phyloP scores from a whole-genome alignment of 1,140 invertebrate species.

The Lethrus apterus region DNA sequence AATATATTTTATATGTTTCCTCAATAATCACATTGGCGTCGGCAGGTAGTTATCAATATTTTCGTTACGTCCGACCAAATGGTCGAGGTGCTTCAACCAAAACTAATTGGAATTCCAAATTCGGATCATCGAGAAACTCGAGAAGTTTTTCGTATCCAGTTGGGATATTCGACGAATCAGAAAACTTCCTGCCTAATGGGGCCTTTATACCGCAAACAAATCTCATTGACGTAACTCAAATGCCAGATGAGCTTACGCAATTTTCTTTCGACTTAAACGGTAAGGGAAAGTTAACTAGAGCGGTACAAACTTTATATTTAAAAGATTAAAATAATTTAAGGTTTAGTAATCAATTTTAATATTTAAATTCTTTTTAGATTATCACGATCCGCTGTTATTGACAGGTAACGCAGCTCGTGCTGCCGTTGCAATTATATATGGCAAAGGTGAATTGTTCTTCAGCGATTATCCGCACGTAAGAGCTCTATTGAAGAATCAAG shows the following conservation, averaged over 20 bases:
- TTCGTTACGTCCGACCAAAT: background rate
- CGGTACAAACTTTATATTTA: too few relatives aligned
- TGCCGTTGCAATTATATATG: conserved; percentile 30
- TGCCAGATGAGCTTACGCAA: background rate
- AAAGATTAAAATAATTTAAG: background rate
- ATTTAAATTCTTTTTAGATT: conserved; percentile 26
- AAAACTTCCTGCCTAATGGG: conserved; percentile 2
- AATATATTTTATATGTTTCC: background rate
- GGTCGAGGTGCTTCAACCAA: background rate
- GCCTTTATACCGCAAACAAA: background rate
- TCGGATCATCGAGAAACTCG: background rate
- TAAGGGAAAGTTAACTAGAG: background rate
- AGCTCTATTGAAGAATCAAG: conserved; percentile 51
- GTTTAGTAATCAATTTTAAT: background rate
- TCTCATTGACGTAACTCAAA: background rate
- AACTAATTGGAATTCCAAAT: background rate
- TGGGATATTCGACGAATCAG: background rate
- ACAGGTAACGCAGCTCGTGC: conserved; percentile 28
- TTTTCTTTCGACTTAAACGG: conserved; percentile 1
- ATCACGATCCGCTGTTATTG: conserved; percentile 34
- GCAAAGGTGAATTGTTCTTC: conserved; percentile 47
- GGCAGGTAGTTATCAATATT: conserved; percentile 5
- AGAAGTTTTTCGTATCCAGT: background rate
- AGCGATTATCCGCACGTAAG: conserved; percentile 55
- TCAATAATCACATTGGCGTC: background rate